Percentiles rank a stretch among this genome's conserved stretches.
phyloP scores from a whole-genome alignment of 92 coral and sea anemone species.

The Parazoanthus swiftii region DNA sequence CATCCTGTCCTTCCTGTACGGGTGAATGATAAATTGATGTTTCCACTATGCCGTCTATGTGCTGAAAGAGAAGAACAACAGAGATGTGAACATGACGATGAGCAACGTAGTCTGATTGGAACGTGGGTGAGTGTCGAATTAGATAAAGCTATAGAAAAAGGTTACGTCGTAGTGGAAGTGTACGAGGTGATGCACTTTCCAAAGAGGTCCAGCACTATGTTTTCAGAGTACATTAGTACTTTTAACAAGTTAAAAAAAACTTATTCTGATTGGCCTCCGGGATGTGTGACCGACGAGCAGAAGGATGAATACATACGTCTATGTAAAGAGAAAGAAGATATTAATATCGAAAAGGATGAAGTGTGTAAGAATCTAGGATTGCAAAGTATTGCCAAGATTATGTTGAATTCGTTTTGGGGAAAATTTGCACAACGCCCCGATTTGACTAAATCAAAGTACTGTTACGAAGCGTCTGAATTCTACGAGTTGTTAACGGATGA shows the following conservation, averaged over 20 bases:
- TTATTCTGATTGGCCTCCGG: background rate
- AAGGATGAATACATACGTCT: background rate
- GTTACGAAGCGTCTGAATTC: constrained; percentile 3
- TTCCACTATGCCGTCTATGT: constrained; percentile 29
- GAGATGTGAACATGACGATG: background rate
- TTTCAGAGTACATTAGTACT: background rate
- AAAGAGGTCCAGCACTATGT: background rate
- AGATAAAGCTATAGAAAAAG: background rate
- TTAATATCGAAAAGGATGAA: background rate
- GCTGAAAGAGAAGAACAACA: background rate
- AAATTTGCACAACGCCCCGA: too few species aligned
- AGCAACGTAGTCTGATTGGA: background rate
- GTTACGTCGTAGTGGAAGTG: background rate
- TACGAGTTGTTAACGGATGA: background rate
- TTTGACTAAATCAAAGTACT: too few species aligned
- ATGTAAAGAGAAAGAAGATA: background rate
- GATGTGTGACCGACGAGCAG: background rate
- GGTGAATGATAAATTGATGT: constrained; percentile 8
- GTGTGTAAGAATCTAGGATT: background rate
- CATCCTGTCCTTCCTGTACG: constrained; percentile 2
- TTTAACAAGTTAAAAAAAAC: background rate
- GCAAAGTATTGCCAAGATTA: background rate
- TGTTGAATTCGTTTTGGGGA: constrained; percentile 36
- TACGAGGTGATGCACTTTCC: background rate
- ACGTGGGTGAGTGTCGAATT: background rate